Evolutionary conservation across 2,113 vertebrate species (phyloP).

Genomic region (Odontophorus gujanensis): DNA sequence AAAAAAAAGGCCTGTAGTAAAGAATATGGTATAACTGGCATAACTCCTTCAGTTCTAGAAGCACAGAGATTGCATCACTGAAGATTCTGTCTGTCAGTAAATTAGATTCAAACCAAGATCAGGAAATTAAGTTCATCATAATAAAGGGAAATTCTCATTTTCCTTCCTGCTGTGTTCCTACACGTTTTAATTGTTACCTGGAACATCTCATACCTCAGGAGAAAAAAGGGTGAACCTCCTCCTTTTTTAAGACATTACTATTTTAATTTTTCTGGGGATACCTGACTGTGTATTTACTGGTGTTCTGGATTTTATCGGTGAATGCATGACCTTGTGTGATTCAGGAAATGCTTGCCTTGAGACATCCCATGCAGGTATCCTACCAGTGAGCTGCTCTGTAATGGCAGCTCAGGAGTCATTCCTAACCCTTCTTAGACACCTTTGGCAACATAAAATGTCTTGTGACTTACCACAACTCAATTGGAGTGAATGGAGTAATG

Average conservation of each 20-base stretch:
- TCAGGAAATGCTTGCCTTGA: neutral
- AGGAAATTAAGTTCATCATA: constrained; percentile 40
- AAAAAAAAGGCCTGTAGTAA: neutral
- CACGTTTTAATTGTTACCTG: neutral
- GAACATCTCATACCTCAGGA: neutral
- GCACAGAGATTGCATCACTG: neutral
- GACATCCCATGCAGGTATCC: neutral
- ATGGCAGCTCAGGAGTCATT: neutral
- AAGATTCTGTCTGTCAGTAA: neutral
- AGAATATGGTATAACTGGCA: neutral
- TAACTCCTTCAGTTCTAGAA: neutral
- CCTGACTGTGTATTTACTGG: rapidly evolving
- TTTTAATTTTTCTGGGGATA: neutral
- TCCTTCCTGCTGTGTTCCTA: neutral
- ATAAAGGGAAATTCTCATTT: neutral
- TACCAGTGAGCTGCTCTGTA: neutral
- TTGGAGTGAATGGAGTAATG: rapidly evolving
- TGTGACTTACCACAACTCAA: neutral
- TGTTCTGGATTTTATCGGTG: neutral
- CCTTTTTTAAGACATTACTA: neutral
- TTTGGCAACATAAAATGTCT: too few relatives aligned
- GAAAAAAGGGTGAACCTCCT: neutral
- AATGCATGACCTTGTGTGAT: neutral
- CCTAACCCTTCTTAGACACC: neutral
- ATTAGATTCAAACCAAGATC: neutral